These are phyloP conservation scores for Dasypus novemcinctus DNA, from an alignment of 2,113 vertebrate genomes.

Conservation along the genomic window DNA sequence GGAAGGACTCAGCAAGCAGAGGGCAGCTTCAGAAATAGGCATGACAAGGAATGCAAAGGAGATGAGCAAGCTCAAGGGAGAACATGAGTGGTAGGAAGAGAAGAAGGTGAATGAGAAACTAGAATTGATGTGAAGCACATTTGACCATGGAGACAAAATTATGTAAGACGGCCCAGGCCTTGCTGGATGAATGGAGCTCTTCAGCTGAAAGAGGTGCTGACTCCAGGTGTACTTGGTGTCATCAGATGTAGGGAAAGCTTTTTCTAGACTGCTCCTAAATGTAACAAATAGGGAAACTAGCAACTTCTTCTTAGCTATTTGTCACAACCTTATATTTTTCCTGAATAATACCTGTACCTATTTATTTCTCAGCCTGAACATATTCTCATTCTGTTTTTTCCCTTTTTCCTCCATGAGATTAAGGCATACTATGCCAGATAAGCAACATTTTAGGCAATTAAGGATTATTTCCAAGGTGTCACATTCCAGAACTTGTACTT, in stretches of 20 bases:
- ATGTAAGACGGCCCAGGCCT: not conserved
- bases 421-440: not conserved
- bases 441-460: constrained; percentile 13
- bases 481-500: constrained; percentile 31
- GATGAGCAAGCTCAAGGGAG: not conserved
- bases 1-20: too few relatives aligned
- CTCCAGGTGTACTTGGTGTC: not conserved
- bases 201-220: too few relatives aligned
- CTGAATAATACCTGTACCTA: not conserved
- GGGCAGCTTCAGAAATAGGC: not conserved
- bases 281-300: not conserved
- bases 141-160: not conserved
- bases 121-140: not conserved
- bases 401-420: not conserved
- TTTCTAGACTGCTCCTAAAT: not conserved
- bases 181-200: not conserved
- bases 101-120: not conserved
- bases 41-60: not conserved
- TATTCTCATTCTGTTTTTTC: not conserved
- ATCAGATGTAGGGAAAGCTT: not conserved
- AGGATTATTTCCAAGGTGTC: constrained; percentile 40
- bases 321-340: not conserved
- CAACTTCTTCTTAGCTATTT: not conserved
- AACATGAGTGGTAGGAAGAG: too few relatives aligned
- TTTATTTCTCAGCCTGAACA: not conserved